Evolutionary conservation across 2,888 invertebrate species (phyloP).

Genomic region (Euphydryas editha): DNA sequence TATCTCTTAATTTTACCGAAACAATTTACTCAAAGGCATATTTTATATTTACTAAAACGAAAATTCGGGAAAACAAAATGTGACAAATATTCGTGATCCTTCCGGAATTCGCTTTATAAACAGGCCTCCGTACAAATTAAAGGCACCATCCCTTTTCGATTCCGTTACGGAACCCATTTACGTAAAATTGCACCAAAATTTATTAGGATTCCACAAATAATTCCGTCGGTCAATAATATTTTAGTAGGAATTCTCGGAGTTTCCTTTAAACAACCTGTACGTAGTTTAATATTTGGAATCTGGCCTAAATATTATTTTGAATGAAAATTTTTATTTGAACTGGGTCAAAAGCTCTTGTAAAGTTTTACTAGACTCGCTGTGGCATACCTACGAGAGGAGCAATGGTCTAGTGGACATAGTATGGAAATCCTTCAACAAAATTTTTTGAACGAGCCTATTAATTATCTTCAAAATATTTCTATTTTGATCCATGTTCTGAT

Average conservation of each 20-base stretch:
- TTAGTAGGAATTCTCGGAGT: constrained; percentile 39
- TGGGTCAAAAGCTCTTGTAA: constrained; percentile 23
- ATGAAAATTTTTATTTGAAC: constrained; percentile 19
- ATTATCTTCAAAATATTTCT: constrained; percentile 3
- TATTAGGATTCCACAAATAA: constrained; percentile 69
- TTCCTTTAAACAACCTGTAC: constrained; percentile 32
- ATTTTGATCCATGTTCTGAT: background rate
- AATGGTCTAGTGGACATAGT: constrained; percentile 13
- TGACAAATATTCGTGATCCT: constrained; percentile 44
- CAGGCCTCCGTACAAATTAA: constrained; percentile 59
- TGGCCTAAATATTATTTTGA: constrained; percentile 26
- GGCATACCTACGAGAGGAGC: constrained; percentile 12
- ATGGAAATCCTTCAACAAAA: constrained; percentile 19
- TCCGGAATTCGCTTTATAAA: constrained; percentile 49
- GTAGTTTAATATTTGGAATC: constrained; percentile 30
- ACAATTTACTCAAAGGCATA: constrained; percentile 36
- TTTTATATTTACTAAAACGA: constrained; percentile 26
- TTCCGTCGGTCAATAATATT: constrained; percentile 50
- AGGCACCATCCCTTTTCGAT: constrained; percentile 54
- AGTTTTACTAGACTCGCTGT: constrained; percentile 16
- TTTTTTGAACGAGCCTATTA: background rate
- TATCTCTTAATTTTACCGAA: constrained; percentile 27
- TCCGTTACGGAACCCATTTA: constrained; percentile 55
- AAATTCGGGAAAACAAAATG: constrained; percentile 37
- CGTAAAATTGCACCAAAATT: constrained; percentile 69